These are phyloP conservation scores for Hyles vespertilio DNA, from an alignment of 1,140 invertebrate genomes.

Conservation along the genomic window DNA sequence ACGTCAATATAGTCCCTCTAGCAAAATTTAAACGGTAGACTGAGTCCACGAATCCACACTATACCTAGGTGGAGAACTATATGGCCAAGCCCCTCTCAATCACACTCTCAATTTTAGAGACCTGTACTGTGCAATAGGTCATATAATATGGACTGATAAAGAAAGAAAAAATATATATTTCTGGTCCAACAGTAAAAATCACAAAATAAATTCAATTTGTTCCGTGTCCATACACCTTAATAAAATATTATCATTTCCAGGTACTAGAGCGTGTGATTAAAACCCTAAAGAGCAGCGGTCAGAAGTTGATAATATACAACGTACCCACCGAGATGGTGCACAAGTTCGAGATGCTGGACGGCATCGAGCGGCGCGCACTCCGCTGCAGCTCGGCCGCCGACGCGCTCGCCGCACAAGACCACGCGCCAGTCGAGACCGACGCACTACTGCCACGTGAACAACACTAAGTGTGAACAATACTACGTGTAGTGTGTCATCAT, in stretches of 20 bases:
- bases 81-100: too few relatives aligned
- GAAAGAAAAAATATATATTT: too few relatives aligned
- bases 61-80: too few relatives aligned
- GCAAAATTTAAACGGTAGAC: background rate
- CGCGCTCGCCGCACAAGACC: constrained; percentile 18
- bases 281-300: constrained; percentile 78
- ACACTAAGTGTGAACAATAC: background rate
- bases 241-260: constrained; percentile 22
- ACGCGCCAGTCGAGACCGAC: constrained; percentile 10
- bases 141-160: too few relatives aligned
- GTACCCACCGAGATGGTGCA: constrained; percentile 75
- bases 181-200: too few relatives aligned
- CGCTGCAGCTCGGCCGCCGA: constrained; percentile 7
- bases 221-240: background rate
- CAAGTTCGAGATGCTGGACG: constrained; percentile 30
- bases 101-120: too few relatives aligned
- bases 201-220: too few relatives aligned
- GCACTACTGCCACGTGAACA: constrained; percentile 10
- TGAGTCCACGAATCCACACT: background rate
- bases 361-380: constrained; percentile 24
- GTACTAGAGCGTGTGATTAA: constrained; percentile 73
- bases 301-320: constrained; percentile 81
- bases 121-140: too few relatives aligned
- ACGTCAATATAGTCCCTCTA: background rate
- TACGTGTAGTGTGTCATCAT: too few relatives aligned